These are phyloP conservation scores for Epizoanthus illoricatus DNA, from an alignment of 92 coral and sea anemone species.

Conservation along the genomic window DNA sequence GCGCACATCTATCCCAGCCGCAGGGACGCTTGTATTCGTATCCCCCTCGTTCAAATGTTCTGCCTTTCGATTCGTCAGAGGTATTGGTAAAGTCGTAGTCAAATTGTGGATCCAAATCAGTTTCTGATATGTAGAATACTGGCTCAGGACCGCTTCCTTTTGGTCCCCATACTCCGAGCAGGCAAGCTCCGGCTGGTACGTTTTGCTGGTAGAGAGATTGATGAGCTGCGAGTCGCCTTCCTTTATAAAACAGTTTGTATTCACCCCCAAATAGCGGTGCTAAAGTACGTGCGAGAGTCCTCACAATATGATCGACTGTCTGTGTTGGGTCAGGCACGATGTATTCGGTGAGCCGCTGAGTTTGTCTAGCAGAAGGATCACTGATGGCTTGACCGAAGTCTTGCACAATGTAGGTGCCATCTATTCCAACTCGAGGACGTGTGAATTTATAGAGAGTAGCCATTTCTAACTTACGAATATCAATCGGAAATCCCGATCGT, in stretches of 20 bases:
- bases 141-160: background rate
- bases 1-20: constrained; percentile 49
- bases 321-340: background rate
- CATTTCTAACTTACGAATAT: too few relatives aligned
- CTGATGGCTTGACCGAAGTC: background rate
- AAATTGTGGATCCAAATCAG: background rate
- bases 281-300: background rate
- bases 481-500: too few relatives aligned
- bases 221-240: background rate
- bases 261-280: background rate
- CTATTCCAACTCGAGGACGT: background rate
- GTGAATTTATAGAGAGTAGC: background rate
- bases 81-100: constrained; percentile 31
- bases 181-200: background rate
- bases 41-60: constrained; percentile 15
- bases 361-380: too few relatives aligned
- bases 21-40: constrained; percentile 34
- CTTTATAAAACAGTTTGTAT: background rate
- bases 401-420: background rate
- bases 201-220: background rate
- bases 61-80: background rate
- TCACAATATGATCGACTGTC: background rate
- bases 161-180: background rate
- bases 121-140: background rate
- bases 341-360: background rate